Base-by-base conservation (phyloP, 2,113 vertebrate species). In the Rhinichthys klamathensis region DNA sequence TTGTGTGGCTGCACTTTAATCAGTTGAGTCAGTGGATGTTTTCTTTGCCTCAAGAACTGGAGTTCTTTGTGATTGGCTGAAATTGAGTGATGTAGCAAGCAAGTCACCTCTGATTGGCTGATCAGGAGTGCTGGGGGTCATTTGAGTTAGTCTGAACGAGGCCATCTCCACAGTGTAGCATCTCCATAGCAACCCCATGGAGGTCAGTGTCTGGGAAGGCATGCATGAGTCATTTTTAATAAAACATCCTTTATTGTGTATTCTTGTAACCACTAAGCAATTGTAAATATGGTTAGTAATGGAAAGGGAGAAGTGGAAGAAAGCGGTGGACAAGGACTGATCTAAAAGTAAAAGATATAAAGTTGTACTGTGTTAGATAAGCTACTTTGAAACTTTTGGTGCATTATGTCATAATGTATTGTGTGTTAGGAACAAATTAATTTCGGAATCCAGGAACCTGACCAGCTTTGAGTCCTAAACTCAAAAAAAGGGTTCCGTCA, bases 141-240 rank as follows among this genome's bases (percentile, higher is more conserved):
- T 84, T 82, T 21, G 8, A 41, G 63, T 32, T 63, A 80, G 44
- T 80, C 75, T 51, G 73, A 72, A 73, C 60, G 41, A 63, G 60
- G 85, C 69, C 56, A 76, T 25, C 85, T 58, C 79, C 83, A 85
- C 80, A 85, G 88, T 86, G 89, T 69, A 23, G 0, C 72, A 87
- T 92, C 89, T 87, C 91, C 88, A 89, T 92, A 80, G 90, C 86
- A 92, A 93, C 91, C 1, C 1, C 25, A 70, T 10, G 49, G 80
- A 61, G 85, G 91, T 91, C 89, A 91, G 87, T 81, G 32, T 38
- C 44, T 85, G 77, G 82, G 86, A 87, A 92, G 88, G 84, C 87
- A 51, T 67, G 84, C 80, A 88, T 85, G 84, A 92, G 86, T 91
- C 82, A 86, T 91, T 90, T 91, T 84, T 84, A 87, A 91, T 91